These are phyloP conservation scores for Archegozetes longisetosus DNA, from an alignment of 1,140 invertebrate species.

Conservation along the genomic window DNA sequence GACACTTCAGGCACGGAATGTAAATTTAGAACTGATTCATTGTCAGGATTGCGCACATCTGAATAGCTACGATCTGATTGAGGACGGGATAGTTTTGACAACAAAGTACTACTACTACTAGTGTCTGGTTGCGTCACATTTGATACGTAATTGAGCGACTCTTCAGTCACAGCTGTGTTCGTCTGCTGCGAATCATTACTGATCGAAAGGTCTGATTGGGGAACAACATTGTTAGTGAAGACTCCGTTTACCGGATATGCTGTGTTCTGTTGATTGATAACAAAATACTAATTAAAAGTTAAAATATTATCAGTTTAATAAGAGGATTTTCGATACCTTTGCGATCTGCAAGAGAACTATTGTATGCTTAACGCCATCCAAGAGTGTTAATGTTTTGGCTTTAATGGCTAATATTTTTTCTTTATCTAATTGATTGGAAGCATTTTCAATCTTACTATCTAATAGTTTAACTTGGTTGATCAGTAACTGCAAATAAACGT, in stretches of 20 bases:
- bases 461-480: constrained; percentile 65
- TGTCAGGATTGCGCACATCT: neutral
- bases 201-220: neutral
- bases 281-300: neutral
- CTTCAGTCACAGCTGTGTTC: neutral
- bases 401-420: constrained; percentile 37
- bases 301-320: neutral
- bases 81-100: neutral
- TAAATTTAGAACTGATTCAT: constrained; percentile 1
- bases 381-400: constrained; percentile 46
- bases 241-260: constrained; percentile 13
- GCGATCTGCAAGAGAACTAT: constrained; percentile 93
- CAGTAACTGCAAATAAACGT: constrained; percentile 86
- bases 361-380: constrained; percentile 88
- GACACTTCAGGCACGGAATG: constrained; percentile 64
- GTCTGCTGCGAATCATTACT: too few relatives aligned
- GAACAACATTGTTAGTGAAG: neutral
- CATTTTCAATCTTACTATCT: constrained; percentile 43
- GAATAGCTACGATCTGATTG: neutral
- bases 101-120: neutral
- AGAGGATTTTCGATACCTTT: constrained; percentile 46
- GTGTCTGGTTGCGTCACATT: neutral
- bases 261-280: constrained; percentile 11
- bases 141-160: neutral
- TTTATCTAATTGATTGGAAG: constrained; percentile 45